These are phyloP conservation scores for Ictalurus furcatus DNA, from an alignment of 2,113 vertebrate genomes.

Conservation along the genomic window DNA sequence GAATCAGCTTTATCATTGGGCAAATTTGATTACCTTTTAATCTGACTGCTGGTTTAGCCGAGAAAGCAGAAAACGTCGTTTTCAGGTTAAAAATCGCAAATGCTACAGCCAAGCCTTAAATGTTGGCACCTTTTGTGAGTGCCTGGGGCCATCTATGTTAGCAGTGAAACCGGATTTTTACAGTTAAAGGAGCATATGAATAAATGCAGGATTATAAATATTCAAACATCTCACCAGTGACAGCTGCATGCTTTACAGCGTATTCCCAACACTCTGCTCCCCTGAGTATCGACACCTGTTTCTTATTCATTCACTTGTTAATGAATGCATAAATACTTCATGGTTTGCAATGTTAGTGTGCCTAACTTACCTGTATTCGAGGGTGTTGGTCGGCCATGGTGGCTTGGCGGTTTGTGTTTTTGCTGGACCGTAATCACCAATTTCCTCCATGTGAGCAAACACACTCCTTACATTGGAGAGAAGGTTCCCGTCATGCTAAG, in stretches of 20 bases:
- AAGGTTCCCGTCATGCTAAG: neutral
- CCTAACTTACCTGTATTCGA: neutral
- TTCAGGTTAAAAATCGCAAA: neutral
- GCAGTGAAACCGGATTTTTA: neutral
- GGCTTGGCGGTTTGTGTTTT: neutral
- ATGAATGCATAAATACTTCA: neutral
- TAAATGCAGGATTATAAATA: neutral
- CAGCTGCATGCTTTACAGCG: slow-evolving; percentile 4
- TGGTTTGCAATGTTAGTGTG: neutral
- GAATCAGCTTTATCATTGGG: neutral
- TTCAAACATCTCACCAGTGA: neutral
- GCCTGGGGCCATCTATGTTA: neutral
- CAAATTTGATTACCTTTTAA: neutral
- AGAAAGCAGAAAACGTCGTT: no score
- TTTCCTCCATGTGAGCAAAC: neutral
- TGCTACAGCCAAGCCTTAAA: neutral
- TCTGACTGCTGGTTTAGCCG: neutral
- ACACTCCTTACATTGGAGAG: neutral
- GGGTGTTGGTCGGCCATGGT: neutral
- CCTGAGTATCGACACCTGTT: slow-evolving; percentile 4
- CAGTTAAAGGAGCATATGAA: neutral
- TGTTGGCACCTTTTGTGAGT: neutral
- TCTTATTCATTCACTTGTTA: neutral
- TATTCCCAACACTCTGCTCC: neutral
- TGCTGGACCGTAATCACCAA: neutral